phyloP scores from a whole-genome alignment of 2,888 invertebrate species.

The Plusia festucae region DNA sequence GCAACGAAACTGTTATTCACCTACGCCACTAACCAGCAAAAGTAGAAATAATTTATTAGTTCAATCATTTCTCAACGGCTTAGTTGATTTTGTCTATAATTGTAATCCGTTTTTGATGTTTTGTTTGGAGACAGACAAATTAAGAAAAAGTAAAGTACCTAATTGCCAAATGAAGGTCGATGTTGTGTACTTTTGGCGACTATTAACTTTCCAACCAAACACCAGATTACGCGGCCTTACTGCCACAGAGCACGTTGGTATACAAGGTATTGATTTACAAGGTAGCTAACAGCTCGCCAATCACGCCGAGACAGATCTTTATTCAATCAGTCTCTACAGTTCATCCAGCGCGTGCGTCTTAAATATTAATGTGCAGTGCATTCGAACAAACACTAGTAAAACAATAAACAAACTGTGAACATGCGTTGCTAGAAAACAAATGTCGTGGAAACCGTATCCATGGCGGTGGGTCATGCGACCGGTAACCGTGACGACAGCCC shows the following conservation, averaged over 20 bases:
- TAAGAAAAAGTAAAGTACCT: slow-evolving; percentile 27
- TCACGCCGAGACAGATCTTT: slow-evolving; percentile 66
- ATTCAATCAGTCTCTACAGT: slow-evolving; percentile 70
- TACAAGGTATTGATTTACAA: slow-evolving; percentile 64
- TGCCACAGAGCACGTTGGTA: slow-evolving; percentile 46
- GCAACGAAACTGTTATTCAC: slow-evolving; percentile 27
- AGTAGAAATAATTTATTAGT: slow-evolving; percentile 23
- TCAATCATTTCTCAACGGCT: slow-evolving; percentile 20
- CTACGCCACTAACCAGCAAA: slow-evolving; percentile 25
- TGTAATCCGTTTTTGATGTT: slow-evolving; percentile 41
- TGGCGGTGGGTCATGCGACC: slow-evolving; percentile 81
- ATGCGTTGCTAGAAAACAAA: slow-evolving; percentile 64
- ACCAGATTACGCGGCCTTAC: slow-evolving; percentile 53
- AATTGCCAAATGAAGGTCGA: slow-evolving; percentile 48
- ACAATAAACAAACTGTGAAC: slow-evolving; percentile 68
- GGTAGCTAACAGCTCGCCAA: slow-evolving; percentile 64
- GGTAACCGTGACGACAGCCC: slow-evolving; percentile 84
- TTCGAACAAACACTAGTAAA: slow-evolving; percentile 75
- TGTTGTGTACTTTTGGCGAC: slow-evolving; percentile 43
- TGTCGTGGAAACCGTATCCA: slow-evolving; percentile 82
- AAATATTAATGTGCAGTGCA: slow-evolving; percentile 72
- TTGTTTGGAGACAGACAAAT: slow-evolving; percentile 11
- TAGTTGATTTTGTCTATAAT: too few relatives aligned
- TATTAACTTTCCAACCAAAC: slow-evolving; percentile 61
- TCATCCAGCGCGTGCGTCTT: slow-evolving; percentile 67